These are phyloP conservation scores for Ganaspis brasiliensis DNA, from an alignment of 2,888 invertebrate species.

Conservation along the genomic window DNA sequence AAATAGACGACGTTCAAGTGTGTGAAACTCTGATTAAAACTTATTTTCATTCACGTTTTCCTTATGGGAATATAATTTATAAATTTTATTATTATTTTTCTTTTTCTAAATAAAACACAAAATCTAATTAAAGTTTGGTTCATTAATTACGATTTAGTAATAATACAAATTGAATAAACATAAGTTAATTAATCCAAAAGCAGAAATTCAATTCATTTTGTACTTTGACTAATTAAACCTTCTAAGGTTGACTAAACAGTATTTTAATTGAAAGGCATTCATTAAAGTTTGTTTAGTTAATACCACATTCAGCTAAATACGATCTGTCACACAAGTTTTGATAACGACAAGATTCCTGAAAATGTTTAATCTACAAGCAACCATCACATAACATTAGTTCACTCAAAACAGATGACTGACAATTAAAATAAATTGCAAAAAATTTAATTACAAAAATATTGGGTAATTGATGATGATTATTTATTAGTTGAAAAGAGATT, in stretches of 20 bases:
- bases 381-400: not conserved
- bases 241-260: not conserved
- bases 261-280: not conserved
- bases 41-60: not conserved
- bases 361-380: not conserved
- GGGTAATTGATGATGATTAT: no score
- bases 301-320: not conserved
- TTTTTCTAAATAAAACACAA: not conserved
- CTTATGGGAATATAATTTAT: not conserved
- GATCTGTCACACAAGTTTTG: constrained; percentile 2
- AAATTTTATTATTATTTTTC: not conserved
- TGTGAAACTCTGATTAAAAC: not conserved
- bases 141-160: no score
- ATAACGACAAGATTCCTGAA: not conserved
- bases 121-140: not conserved
- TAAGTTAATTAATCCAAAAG: constrained; percentile 2
- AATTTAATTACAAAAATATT: no score
- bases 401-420: no score
- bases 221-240: constrained; percentile 1
- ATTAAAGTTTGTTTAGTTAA: not conserved
- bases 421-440: no score
- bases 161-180: constrained; percentile 2
- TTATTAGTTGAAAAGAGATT: no score
- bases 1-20: not conserved
- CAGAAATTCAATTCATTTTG: not conserved